Evolutionary conservation across 2,113 vertebrate species (phyloP).

Genomic region (Saccopteryx bilineata): DNA sequence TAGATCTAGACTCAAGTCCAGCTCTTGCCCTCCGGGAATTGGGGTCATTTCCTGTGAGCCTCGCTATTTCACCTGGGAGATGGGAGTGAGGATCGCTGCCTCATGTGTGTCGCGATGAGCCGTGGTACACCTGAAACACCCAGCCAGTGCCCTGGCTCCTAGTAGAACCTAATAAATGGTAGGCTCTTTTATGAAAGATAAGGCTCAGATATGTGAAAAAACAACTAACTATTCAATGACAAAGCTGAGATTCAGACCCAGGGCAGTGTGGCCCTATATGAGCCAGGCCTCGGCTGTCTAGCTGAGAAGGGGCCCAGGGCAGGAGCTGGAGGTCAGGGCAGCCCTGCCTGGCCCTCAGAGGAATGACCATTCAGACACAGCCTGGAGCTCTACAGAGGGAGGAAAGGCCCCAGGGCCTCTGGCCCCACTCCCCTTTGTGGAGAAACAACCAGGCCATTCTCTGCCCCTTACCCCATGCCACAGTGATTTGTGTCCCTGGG

Average conservation of each 20-base stretch:
- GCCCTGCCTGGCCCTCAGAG: no score
- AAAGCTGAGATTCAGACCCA: background rate
- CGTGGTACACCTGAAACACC: rapidly evolving
- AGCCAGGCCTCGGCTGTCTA: background rate
- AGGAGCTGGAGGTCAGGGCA: background rate
- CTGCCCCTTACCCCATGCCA: background rate
- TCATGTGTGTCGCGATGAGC: rapidly evolving
- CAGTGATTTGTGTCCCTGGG: background rate
- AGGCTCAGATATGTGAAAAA: background rate
- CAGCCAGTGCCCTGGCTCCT: background rate
- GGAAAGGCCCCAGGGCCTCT: background rate
- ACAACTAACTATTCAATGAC: background rate
- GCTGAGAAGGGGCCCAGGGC: background rate
- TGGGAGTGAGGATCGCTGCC: background rate
- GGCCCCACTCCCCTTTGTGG: background rate
- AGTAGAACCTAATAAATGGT: rapidly evolving
- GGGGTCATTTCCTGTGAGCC: background rate
- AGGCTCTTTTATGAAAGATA: background rate
- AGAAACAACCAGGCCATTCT: constrained; percentile 5
- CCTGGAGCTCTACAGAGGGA: background rate
- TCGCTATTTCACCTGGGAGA: background rate
- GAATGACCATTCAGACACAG: background rate
- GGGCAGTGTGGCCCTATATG: rapidly evolving
- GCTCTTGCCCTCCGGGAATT: background rate
- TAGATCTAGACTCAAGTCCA: background rate